These are phyloP conservation scores for Heliconius cydno DNA, from an alignment of 2,888 invertebrate genomes.

Conservation along the genomic window DNA sequence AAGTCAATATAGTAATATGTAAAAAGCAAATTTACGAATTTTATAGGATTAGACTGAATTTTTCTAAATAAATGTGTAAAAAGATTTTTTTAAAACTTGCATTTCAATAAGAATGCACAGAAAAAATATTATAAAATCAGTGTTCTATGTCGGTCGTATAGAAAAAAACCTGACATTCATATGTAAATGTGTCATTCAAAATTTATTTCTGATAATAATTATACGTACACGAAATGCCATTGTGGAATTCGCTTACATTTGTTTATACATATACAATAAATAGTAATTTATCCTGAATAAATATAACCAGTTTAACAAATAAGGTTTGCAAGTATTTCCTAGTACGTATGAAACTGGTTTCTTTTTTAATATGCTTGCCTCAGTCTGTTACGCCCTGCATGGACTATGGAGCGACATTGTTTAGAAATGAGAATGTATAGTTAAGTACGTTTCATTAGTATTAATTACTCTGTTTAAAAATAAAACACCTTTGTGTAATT, in stretches of 20 bases:
- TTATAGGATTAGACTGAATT: not conserved
- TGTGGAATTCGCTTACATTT: conserved; percentile 2
- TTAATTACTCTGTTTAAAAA: conserved; percentile 1
- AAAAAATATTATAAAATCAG: not conserved
- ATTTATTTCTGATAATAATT: not conserved
- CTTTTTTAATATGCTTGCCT: conserved; percentile 5
- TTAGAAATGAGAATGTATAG: not conserved
- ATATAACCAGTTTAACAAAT: conserved; percentile 29
- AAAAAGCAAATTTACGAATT: not conserved
- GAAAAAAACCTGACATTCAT: not conserved
- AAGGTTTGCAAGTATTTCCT: conserved; percentile 32
- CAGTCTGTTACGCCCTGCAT: not conserved
- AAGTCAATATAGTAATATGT: not conserved
- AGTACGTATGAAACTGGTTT: conserved; percentile 26
- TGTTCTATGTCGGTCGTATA: not conserved
- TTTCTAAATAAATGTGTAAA: not conserved
- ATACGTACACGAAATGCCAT: not conserved
- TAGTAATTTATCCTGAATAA: conserved; percentile 22
- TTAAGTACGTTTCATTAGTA: not conserved
- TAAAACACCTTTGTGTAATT: not conserved
- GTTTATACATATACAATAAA: conserved; percentile 18
- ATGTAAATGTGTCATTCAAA: not conserved
- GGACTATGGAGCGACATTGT: not conserved
- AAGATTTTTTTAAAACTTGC: not conserved
- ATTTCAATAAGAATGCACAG: not conserved